Conservation (phyloP, 1,140 invertebrate species). For the Scaptomyza hsui region DNA sequence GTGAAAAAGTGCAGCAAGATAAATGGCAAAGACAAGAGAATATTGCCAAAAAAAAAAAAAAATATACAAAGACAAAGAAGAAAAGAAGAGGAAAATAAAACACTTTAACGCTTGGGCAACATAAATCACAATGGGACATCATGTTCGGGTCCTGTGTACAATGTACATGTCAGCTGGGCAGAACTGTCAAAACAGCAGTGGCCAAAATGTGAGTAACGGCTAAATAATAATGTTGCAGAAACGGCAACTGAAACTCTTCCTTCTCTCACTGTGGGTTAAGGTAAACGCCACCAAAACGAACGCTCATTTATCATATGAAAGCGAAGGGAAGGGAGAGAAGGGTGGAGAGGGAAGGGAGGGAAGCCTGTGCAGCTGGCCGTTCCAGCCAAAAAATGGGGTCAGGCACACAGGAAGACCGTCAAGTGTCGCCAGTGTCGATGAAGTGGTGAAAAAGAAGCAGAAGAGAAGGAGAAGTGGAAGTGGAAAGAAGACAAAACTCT, state of each 20-base stretch:
- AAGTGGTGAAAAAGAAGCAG: neutral
- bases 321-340: neutral
- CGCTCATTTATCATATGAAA: conserved; percentile 55
- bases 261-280: conserved; percentile 22
- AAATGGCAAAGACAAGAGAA: conserved; percentile 51
- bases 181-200: conserved; percentile 75
- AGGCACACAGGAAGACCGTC: conserved; percentile 46
- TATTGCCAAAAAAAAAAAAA: conserved; percentile 11
- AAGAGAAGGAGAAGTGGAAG: neutral
- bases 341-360: neutral
- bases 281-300: conserved; percentile 43
- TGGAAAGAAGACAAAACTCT: conserved; percentile 17
- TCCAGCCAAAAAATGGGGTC: conserved; percentile 32
- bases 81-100: conserved; percentile 59
- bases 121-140: conserved; percentile 77
- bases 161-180: conserved; percentile 31
- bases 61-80: conserved; percentile 10
- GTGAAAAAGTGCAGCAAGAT: conserved; percentile 32
- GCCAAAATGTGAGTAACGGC: conserved; percentile 79
- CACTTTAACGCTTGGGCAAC: conserved; percentile 71
- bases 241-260: conserved; percentile 12
- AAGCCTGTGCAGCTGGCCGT: conserved; percentile 32
- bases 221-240: conserved; percentile 76
- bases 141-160: conserved; percentile 48
- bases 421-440: conserved; percentile 43